These are phyloP conservation scores for Cryptocheilus praepositus DNA, from an alignment of 2,888 invertebrate species.

Conservation along the genomic window DNA sequence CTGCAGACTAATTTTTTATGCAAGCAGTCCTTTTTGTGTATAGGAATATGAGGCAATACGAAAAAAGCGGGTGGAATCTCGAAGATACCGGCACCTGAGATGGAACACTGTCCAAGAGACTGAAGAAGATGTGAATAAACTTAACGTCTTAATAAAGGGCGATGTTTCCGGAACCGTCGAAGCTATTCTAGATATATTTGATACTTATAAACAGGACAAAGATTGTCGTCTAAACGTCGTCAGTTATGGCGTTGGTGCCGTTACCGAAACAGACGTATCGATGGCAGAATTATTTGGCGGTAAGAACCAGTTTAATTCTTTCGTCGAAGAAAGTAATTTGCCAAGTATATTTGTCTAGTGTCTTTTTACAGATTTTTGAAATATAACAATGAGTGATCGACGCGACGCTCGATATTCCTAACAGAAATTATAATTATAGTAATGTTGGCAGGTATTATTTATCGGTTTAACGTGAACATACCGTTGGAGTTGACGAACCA, in stretches of 20 bases:
- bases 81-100: no score
- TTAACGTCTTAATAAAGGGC: slow-evolving; percentile 83
- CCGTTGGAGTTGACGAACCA: slow-evolving; percentile 75
- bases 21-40: slow-evolving; percentile 10
- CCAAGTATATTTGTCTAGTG: no score
- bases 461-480: slow-evolving; percentile 89
- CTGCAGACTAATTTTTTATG: no score
- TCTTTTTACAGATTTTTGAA: background rate
- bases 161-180: slow-evolving; percentile 98
- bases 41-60: slow-evolving; percentile 78
- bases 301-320: slow-evolving; percentile 50
- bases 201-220: slow-evolving; percentile 85
- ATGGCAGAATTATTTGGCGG: slow-evolving; percentile 84
- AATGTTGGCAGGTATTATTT: slow-evolving; percentile 82
- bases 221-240: slow-evolving; percentile 88
- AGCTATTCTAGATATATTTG: slow-evolving; percentile 93
- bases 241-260: slow-evolving; percentile 92
- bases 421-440: background rate
- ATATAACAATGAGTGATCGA: background rate
- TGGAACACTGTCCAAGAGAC: no score
- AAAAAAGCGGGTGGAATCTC: slow-evolving; percentile 73
- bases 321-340: background rate
- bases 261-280: slow-evolving; percentile 90
- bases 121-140: slow-evolving; percentile 73
- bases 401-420: no score